Conservation (phyloP, 2,797 vertebrate genomes). For the Halcyon smyrnensis region DNA sequence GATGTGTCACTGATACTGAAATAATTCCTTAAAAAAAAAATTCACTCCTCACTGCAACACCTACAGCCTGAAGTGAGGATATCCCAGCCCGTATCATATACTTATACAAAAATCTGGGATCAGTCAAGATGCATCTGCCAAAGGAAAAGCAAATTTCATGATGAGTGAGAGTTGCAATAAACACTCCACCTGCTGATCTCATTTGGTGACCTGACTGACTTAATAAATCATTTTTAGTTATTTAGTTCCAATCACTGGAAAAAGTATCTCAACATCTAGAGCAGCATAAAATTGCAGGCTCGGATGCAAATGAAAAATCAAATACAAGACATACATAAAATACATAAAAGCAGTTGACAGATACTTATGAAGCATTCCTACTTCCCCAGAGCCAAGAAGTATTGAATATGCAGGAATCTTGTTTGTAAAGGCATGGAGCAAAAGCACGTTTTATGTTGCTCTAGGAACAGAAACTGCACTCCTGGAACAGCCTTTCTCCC, state of each 20-base stretch:
- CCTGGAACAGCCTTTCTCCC: not conserved
- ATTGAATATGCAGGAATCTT: not conserved
- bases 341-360: not conserved
- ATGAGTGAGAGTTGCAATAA: not conserved
- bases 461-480: not conserved
- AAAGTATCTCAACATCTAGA: not conserved
- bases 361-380: not conserved
- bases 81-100: not conserved
- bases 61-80: not conserved
- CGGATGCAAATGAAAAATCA: not conserved
- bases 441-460: not conserved
- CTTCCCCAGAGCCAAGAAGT: not conserved
- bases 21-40: not conserved
- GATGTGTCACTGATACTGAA: not conserved
- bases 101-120: not conserved
- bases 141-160: not conserved
- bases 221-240: not conserved
- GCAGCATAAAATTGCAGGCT: not conserved
- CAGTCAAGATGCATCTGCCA: not conserved
- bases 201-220: not conserved
- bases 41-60: not conserved
- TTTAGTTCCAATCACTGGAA: not conserved
- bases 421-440: not conserved
- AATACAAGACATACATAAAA: not conserved
- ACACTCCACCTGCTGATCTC: not conserved